Percentiles rank a stretch among this genome's conserved stretches.
Conservation (phyloP, 2,113 vertebrate genomes). For the Corvus hawaiiensis region DNA sequence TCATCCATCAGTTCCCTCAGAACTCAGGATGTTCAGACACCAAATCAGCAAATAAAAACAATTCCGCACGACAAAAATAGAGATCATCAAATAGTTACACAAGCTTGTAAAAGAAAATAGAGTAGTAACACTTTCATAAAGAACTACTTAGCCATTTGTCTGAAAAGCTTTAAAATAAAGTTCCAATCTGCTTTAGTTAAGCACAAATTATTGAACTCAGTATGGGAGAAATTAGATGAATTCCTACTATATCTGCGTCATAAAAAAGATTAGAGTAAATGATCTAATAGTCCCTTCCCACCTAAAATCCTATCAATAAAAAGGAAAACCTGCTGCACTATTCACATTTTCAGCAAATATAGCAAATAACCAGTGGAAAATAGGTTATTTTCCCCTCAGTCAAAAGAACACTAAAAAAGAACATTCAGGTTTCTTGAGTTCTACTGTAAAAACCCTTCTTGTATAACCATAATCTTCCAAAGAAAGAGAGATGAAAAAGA, state of each 20-base stretch:
- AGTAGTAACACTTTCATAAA: background rate
- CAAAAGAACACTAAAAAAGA: background rate
- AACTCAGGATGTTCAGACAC: background rate
- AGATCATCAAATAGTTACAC: background rate
- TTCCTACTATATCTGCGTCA: slow-evolving; percentile 18
- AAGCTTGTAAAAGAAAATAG: background rate
- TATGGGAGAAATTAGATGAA: slow-evolving; percentile 46
- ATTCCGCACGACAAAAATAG: background rate
- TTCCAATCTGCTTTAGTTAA: slow-evolving; percentile 51
- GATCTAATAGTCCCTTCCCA: slow-evolving; percentile 17
- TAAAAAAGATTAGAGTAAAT: slow-evolving; percentile 52
- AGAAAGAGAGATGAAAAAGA: background rate
- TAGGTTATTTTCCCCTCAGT: background rate
- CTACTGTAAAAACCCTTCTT: background rate
- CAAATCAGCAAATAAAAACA: background rate
- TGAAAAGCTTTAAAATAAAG: slow-evolving; percentile 30
- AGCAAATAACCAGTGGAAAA: slow-evolving; percentile 15
- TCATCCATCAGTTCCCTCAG: background rate
- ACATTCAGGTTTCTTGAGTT: background rate
- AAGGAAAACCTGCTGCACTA: background rate
- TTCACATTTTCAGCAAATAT: slow-evolving; percentile 17
- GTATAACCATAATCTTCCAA: background rate
- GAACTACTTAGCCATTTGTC: background rate
- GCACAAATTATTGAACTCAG: slow-evolving; percentile 32
- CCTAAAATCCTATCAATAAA: slow-evolving; percentile 18